Evolutionary conservation across 92 coral and sea anemone genomes (phyloP).

Genomic region (Meandrina meandrites): DNA sequence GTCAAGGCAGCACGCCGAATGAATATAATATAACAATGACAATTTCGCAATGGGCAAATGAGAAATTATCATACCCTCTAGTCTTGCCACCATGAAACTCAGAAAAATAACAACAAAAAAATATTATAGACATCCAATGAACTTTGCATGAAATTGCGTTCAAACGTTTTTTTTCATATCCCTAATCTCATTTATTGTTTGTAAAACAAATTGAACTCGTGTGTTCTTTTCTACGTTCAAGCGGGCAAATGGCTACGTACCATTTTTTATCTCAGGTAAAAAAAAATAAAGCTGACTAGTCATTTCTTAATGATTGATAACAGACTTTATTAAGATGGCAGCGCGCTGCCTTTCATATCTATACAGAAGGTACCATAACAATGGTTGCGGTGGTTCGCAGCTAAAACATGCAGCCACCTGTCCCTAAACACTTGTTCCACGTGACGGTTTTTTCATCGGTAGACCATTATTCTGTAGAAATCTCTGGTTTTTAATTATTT

Average conservation of each 20-base stretch:
- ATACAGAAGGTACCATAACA: constrained; percentile 32
- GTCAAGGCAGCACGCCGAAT: not conserved
- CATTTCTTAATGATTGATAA: not conserved
- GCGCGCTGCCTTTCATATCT: constrained; percentile 1
- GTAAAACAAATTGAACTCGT: not conserved
- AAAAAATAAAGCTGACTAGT: not conserved
- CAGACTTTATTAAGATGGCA: constrained; percentile 9
- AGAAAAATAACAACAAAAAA: not conserved
- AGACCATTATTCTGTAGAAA: constrained; percentile 12
- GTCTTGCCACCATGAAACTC: not conserved
- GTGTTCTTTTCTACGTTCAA: not conserved
- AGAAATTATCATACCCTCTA: not conserved
- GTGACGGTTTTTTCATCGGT: not conserved
- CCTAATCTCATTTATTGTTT: not conserved
- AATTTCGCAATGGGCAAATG: not conserved
- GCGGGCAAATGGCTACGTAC: not conserved
- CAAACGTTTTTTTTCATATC: not conserved
- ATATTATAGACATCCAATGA: not conserved
- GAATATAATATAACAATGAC: not conserved
- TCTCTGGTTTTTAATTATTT: not conserved
- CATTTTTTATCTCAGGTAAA: not conserved
- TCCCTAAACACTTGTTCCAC: not conserved
- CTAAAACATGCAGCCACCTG: constrained; percentile 29
- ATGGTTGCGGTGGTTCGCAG: constrained; percentile 24
- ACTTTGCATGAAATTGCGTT: not conserved